Base-by-base conservation (phyloP, 2,113 vertebrate species). In the Grallaria varia region DNA sequence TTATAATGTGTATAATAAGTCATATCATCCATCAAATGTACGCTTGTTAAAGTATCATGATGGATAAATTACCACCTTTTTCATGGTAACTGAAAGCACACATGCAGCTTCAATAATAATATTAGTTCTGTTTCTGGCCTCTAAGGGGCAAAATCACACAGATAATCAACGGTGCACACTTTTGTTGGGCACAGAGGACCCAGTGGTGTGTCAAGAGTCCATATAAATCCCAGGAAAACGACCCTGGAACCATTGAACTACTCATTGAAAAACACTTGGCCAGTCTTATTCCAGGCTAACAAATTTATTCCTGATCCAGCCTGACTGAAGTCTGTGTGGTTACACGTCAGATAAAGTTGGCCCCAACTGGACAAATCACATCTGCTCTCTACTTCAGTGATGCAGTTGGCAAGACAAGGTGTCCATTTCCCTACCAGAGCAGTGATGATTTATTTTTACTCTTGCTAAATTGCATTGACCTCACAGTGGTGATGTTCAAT, bases 1-100 rank as follows among this genome's bases (percentile, higher is more conserved):
- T 93, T 89, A 78, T 88, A 94, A 90, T 60, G 68, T 92, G 88
- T 88, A 56, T 95, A 90, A 77, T 94, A 96, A 93, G 87, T 92
- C 64, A 35, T 63, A 96, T 80, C 79, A 93, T 75, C 79, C 90
- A 86, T 94, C 96, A 96, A 94, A 78, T 87, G 23, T 31, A 64
- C 14, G 76, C 92, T 93, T 90, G 53, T 93, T 96, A 84, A 93
- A 81, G 49, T 77, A 73, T 74, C 64, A 17, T 24, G 73, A 78
- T 79, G 90, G 83, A 81, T 90, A 75, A 90, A 87, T 95, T 92
- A 49, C 30, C 49, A 60, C 80, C 28, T 78, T 84, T 40, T 71
- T 77, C 47, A 13, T 45, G 31, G 44, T 55, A 84, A 64, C 58
- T 72, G 49, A 52, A 88, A 78, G 44, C 52, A 49, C 25, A 81